Conservation (phyloP, 1,140 invertebrate species). For the Diprion similis region DNA sequence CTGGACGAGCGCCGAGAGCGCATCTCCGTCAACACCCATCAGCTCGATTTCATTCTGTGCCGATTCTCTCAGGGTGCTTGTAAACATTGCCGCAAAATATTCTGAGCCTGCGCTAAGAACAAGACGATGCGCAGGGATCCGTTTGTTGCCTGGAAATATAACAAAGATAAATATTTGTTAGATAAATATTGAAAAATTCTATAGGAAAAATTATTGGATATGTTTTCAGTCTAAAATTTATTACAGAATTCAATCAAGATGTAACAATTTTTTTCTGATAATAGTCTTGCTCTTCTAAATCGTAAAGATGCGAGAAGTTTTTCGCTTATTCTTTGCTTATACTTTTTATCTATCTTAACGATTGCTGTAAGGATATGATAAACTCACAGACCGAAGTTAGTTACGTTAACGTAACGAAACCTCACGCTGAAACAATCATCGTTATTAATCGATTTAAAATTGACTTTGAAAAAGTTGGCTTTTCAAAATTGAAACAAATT, state of each 20-base stretch:
- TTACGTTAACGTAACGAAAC: too few species aligned
- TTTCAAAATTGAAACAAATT: too few species aligned
- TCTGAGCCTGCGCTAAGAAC: slow-evolving; percentile 90
- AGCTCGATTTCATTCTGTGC: slow-evolving; percentile 83
- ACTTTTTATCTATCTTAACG: too few species aligned
- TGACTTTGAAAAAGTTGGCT: too few species aligned
- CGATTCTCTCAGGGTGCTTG: slow-evolving; percentile 84
- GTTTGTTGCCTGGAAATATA: slow-evolving; percentile 61
- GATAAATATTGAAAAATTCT: slow-evolving; percentile 23
- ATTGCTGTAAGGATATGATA: too few species aligned
- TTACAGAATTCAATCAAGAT: too few species aligned
- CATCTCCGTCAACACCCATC: slow-evolving; percentile 84
- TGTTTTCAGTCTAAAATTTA: neutral
- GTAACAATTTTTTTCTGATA: neutral
- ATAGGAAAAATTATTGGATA: neutral
- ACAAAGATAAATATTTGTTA: slow-evolving; percentile 30
- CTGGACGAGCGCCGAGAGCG: slow-evolving; percentile 80
- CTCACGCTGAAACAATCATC: too few species aligned
- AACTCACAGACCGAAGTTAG: too few species aligned
- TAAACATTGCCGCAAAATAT: slow-evolving; percentile 97
- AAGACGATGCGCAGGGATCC: slow-evolving; percentile 71
- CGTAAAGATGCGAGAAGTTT: neutral
- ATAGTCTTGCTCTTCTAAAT: neutral
- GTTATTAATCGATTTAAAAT: too few species aligned
- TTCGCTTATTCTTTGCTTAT: too few species aligned